Base-by-base conservation (phyloP, 2,888 invertebrate genomes). In the Brachypterus glaber region DNA sequence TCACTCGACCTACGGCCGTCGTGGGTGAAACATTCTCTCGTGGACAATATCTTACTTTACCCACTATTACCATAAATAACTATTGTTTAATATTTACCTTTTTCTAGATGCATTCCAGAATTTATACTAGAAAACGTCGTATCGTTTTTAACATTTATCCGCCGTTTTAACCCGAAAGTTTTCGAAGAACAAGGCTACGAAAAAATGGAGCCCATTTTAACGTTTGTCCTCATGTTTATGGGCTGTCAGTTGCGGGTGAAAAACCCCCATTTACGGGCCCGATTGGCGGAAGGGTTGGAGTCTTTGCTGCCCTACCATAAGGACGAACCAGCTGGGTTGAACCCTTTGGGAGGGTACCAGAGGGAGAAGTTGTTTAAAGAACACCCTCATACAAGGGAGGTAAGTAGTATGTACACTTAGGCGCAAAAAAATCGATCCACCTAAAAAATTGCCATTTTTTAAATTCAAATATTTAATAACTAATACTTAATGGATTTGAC, bases 231-330 rank as follows among this genome's bases (percentile, higher is more conserved):
- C 16, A 75, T 84, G 2, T 85, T 86, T 54, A 95, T 95, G 92
- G 91, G 91, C 1, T 86, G 85, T 35, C 75, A 84, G 0, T 47
- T 53, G 18, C 52, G 57, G 11, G 79, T 90, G 42, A 82, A 82
- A 54, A 96, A 95, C 69, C 95, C 96, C 1, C 95, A 96, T 68
- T 67, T 93, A 39, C 76, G 95, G 43, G 95, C 95, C 0, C 77
- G 84, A 36, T 66, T 96, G 41, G 93, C 95, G 0, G 91, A 93
- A 62, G 85, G 85, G 33, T 66, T 96, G 8, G 91, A 93, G 57
- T 79, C 86, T 4, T 73, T 96, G 55, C 63, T 95, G 51, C 93
- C 93, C 0, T 71, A 72, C 46, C 71, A 73, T 17, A 74, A 74
- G 1, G 78, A 79, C 35, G 76, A 76, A 36, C 53, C 62, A 7